Percentiles rank a stretch among this genome's conserved stretches.
Evolutionary conservation across 2,888 invertebrate genomes (phyloP).

Genomic region (Chirona hameri): DNA sequence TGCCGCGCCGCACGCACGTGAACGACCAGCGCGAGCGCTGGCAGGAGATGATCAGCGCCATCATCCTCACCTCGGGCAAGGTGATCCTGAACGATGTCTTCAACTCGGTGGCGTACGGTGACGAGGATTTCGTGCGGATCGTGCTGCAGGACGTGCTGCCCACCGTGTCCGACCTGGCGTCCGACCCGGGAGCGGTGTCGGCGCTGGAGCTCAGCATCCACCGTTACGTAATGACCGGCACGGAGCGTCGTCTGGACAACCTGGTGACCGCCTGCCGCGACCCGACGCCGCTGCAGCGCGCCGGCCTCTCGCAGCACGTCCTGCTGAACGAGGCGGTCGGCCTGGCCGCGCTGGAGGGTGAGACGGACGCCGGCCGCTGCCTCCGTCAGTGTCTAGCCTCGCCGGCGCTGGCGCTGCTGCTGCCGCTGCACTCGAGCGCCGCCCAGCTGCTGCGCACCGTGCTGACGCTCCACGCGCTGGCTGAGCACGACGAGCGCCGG

Average conservation of each 20-base stretch:
- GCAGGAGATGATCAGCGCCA: conserved; percentile 24
- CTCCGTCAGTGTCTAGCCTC: conserved; percentile 64
- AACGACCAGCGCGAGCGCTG: conserved; percentile 13
- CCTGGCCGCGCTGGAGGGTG: conserved; percentile 45
- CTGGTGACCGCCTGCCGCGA: neutral
- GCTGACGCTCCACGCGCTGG: conserved; percentile 57
- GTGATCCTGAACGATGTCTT: conserved; percentile 8
- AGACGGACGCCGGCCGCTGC: conserved; percentile 58
- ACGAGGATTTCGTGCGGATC: conserved; percentile 42
- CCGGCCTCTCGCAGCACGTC: conserved; percentile 45
- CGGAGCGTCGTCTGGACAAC: conserved; percentile 54
- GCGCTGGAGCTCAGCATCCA: conserved; percentile 65
- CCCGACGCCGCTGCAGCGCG: conserved; percentile 8
- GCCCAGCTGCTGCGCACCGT: conserved; percentile 57
- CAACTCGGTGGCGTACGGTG: conserved; percentile 24
- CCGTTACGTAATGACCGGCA: conserved; percentile 60
- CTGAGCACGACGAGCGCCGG: conserved; percentile 64
- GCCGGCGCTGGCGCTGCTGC: conserved; percentile 62
- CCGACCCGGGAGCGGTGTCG: conserved; percentile 62
- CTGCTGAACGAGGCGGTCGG: conserved; percentile 49
- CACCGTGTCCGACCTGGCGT: conserved; percentile 58
- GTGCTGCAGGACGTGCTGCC: conserved; percentile 60
- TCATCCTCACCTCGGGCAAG: conserved; percentile 8
- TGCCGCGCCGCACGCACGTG: conserved; percentile 24
- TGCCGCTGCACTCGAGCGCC: conserved; percentile 54